A percentile compares a stretch with the other conserved stretches of the same genome.
Conservation (phyloP, 1,140 invertebrate species). For the Penaeus chinensis region DNA sequence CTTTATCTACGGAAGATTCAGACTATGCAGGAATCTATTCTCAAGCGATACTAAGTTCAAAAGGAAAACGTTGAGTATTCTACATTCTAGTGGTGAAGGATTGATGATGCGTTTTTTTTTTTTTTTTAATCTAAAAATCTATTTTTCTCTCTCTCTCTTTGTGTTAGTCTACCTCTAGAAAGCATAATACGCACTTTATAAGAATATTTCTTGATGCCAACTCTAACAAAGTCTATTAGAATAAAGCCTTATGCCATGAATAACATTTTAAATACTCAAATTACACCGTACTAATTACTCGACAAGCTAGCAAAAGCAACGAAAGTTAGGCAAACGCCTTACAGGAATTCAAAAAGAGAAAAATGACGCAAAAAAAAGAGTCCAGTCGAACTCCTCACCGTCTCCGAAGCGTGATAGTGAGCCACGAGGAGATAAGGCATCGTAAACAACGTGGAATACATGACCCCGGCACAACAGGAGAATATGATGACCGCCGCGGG, state of each 20-base stretch:
- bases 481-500: slow-evolving; percentile 86
- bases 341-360: neutral
- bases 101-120: no score
- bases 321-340: neutral
- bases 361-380: neutral
- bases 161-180: no score
- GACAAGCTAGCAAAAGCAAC: no score
- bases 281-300: no score
- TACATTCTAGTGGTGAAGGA: no score
- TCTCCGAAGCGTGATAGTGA: slow-evolving; percentile 88
- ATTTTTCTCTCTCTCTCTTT: no score
- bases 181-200: no score
- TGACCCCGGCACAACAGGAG: slow-evolving; percentile 91
- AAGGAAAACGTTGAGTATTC: neutral
- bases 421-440: slow-evolving; percentile 95
- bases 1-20: slow-evolving; percentile 37
- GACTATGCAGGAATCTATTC: neutral
- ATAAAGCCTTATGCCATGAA: no score
- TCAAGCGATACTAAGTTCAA: neutral
- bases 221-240: no score
- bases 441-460: slow-evolving; percentile 97
- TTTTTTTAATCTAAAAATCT: no score
- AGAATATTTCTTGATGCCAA: no score
- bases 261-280: no score
- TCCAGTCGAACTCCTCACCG: slow-evolving; percentile 73